Percentiles rank a stretch among this genome's conserved stretches.
phyloP scores from a whole-genome alignment of 2,113 vertebrate genomes.

The Ctenodactylus gundi region DNA sequence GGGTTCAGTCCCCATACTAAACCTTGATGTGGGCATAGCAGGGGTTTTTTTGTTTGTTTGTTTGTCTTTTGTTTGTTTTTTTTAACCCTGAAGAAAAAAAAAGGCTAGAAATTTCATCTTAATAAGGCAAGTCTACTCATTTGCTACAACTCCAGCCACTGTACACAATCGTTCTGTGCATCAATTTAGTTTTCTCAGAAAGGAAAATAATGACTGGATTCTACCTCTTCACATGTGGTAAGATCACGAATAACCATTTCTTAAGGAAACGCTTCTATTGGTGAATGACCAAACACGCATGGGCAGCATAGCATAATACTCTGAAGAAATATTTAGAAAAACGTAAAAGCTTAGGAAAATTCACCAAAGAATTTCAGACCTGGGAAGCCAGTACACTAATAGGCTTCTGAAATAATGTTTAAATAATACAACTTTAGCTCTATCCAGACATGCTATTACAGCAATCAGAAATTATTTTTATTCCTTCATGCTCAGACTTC shows the following conservation, averaged over 20 bases:
- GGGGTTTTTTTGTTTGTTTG: no score
- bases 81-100: constrained; percentile 53
- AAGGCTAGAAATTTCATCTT: constrained; percentile 71
- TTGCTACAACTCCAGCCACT: constrained; percentile 49
- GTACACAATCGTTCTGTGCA: constrained; percentile 57
- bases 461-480: constrained; percentile 32
- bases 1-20: constrained; percentile 55
- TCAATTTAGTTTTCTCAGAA: constrained; percentile 65
- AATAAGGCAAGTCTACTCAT: constrained; percentile 63
- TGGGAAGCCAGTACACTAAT: constrained; percentile 38
- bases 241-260: constrained; percentile 55
- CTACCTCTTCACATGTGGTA: not conserved
- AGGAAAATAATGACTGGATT: constrained; percentile 61
- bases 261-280: constrained; percentile 54
- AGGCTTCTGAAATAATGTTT: constrained; percentile 55
- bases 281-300: constrained; percentile 43
- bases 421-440: constrained; percentile 47
- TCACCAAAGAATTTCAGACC: constrained; percentile 42
- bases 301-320: constrained; percentile 45
- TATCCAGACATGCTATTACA: not conserved
- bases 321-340: constrained; percentile 59
- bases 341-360: constrained; percentile 28
- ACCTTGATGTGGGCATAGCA: constrained; percentile 58
- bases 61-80: no score
- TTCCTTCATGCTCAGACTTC: constrained; percentile 45